Evolutionary conservation across 2,888 invertebrate genomes (phyloP).

Genomic region (Petrophora chlorosata): DNA sequence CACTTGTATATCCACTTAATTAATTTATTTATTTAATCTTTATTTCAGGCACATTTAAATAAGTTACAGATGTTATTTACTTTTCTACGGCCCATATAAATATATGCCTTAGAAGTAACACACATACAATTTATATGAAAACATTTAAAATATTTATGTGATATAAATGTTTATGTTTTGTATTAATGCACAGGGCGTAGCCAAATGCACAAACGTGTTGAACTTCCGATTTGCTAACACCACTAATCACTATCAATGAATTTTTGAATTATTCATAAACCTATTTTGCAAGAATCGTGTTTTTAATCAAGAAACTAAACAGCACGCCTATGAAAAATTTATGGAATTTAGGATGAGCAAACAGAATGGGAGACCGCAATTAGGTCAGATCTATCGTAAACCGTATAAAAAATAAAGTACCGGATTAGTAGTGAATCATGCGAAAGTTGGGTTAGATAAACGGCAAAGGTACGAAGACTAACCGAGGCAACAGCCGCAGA

Average conservation of each 20-base stretch:
- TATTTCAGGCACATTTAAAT: too few species aligned
- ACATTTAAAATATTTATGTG: too few species aligned
- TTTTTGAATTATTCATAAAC: background rate
- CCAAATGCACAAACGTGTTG: too few species aligned
- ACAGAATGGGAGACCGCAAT: slow-evolving; percentile 22
- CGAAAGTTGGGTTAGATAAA: slow-evolving; percentile 19
- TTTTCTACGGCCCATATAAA: too few species aligned
- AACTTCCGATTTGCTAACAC: background rate
- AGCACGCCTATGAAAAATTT: slow-evolving; percentile 6
- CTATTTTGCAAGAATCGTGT: background rate
- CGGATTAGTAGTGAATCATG: slow-evolving; percentile 34
- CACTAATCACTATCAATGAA: background rate
- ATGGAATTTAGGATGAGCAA: slow-evolving; percentile 15
- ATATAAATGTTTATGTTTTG: too few species aligned
- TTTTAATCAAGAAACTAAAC: slow-evolving; percentile 8
- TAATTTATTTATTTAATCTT: too few species aligned
- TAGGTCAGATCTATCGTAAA: slow-evolving; percentile 35
- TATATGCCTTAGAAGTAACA: too few species aligned
- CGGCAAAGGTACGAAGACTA: slow-evolving; percentile 45
- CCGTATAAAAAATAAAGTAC: slow-evolving; percentile 15
- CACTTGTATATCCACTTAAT: too few species aligned
- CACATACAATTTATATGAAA: too few species aligned
- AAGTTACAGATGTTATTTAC: too few species aligned
- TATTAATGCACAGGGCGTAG: background rate
- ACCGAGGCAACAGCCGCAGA: slow-evolving; percentile 80